Percentiles rank a stretch among this genome's conserved stretches.
phyloP scores from a whole-genome alignment of 2,113 vertebrate genomes.

The Sebastes schlegelii region DNA sequence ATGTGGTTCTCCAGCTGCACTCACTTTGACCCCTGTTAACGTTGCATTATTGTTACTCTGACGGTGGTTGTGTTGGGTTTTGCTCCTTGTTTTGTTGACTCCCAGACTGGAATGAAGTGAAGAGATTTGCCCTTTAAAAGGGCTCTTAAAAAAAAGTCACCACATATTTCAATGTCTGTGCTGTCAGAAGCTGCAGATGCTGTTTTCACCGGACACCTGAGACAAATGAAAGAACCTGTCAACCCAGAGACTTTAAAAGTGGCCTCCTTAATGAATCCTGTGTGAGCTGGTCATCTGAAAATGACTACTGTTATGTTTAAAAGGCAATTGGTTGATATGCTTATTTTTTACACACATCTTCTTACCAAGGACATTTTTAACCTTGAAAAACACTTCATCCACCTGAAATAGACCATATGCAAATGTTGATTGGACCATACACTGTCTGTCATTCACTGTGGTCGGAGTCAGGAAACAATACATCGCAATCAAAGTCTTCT shows the following conservation, averaged over 20 bases:
- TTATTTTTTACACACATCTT: slow-evolving; percentile 40
- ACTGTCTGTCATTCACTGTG: slow-evolving; percentile 24
- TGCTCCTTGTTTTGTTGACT: slow-evolving; percentile 18
- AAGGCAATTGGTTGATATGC: slow-evolving; percentile 20
- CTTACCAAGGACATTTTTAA: slow-evolving; percentile 21
- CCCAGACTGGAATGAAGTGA: slow-evolving; percentile 20
- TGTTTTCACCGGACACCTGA: neutral
- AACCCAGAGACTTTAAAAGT: neutral
- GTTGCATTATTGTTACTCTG: neutral
- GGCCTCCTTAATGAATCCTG: neutral
- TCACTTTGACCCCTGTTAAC: neutral
- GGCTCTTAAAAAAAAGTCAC: slow-evolving; percentile 18
- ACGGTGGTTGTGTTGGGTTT: neutral
- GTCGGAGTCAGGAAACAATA: neutral
- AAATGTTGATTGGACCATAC: neutral
- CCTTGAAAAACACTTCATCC: slow-evolving; percentile 11
- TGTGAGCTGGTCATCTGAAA: slow-evolving; percentile 2
- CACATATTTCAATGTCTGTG: neutral
- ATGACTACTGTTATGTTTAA: neutral
- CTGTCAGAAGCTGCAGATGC: neutral
- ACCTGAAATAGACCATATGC: slow-evolving; percentile 8
- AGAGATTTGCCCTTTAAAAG: slow-evolving; percentile 49
- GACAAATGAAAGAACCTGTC: slow-evolving; percentile 2
- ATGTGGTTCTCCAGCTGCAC: neutral
- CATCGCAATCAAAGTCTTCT: neutral